Conservation (phyloP, 1,140 invertebrate genomes). For the Acromyrmex charruanus region DNA sequence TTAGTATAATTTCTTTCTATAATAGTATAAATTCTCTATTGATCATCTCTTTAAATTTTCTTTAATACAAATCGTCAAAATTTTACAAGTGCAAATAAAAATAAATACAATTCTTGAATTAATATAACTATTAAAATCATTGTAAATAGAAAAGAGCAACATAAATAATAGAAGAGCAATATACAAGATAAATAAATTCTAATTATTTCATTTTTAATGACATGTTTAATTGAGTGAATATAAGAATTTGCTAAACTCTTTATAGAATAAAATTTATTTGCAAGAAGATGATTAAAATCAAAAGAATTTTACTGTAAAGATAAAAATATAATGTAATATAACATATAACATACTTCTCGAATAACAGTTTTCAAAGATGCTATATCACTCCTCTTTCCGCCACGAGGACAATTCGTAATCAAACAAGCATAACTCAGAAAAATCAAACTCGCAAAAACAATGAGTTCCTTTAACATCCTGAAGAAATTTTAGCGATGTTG, state of each 20-base stretch:
- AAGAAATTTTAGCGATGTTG: background rate
- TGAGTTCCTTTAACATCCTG: conserved; percentile 67
- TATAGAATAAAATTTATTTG: background rate
- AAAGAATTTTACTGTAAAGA: background rate
- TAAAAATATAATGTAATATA: background rate
- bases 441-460: conserved; percentile 71
- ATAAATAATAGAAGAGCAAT: background rate
- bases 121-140: background rate
- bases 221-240: background rate
- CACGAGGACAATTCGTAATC: conserved; percentile 87
- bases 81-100: background rate
- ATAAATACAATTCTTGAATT: background rate
- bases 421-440: conserved; percentile 83
- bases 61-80: background rate
- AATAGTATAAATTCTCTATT: background rate
- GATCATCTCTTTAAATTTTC: background rate
- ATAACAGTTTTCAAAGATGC: conserved; percentile 77
- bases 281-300: background rate
- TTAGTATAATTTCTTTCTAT: no score
- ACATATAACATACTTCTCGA: conserved; percentile 75
- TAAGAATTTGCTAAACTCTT: background rate
- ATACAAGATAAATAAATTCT: background rate
- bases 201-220: background rate
- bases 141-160: background rate
- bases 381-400: conserved; percentile 86